Evolutionary conservation across 2,797 vertebrate species (phyloP).

Genomic region (Lemur catta): DNA sequence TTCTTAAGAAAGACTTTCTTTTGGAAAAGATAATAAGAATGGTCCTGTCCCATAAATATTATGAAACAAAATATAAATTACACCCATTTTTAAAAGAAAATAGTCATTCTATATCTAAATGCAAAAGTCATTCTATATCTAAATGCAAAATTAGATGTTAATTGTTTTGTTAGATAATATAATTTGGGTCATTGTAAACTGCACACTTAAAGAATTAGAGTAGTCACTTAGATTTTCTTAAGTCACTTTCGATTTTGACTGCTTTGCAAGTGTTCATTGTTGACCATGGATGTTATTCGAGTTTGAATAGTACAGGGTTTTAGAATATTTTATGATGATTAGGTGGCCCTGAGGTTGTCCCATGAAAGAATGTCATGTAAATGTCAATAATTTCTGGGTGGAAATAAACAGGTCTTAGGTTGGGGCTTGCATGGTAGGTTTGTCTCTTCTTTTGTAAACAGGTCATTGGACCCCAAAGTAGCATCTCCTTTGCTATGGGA

Average conservation of each 20-base stretch:
- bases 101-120: not conserved
- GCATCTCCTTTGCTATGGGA: not conserved
- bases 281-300: not conserved
- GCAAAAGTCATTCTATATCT: not conserved
- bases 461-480: not conserved
- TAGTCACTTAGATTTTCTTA: not conserved
- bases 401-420: not conserved
- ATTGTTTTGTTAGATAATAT: not conserved
- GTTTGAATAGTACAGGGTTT: not conserved
- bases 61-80: not conserved
- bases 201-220: not conserved
- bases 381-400: not conserved
- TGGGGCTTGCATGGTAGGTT: accelerated
- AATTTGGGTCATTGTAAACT: not conserved
- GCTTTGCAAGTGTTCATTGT: not conserved
- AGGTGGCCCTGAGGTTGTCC: accelerated
- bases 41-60: not conserved
- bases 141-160: not conserved
- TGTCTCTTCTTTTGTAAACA: not conserved
- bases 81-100: not conserved
- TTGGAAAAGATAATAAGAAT: not conserved
- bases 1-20: not conserved
- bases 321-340: not conserved
- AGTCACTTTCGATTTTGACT: not conserved
- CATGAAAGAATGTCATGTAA: not conserved